Evolutionary conservation across 2,113 vertebrate genomes (phyloP).

Genomic region (Chaetodon trifascialis): DNA sequence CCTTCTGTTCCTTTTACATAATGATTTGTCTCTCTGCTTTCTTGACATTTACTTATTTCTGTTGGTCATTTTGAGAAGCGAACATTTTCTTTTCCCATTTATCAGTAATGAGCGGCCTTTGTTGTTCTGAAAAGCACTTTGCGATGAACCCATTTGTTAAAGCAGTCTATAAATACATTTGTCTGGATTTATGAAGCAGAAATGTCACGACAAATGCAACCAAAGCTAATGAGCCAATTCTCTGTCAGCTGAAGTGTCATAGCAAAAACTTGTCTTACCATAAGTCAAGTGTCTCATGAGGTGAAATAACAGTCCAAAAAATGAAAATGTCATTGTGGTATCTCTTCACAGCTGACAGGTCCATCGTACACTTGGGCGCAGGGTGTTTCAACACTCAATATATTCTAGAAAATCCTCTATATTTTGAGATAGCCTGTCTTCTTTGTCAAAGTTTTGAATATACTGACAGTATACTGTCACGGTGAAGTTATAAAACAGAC

Average conservation of each 20-base stretch:
- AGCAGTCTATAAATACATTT: constrained; percentile 58
- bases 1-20: neutral
- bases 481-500: constrained; percentile 19
- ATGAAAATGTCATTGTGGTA: constrained; percentile 70
- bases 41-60: neutral
- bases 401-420: constrained; percentile 37
- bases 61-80: neutral
- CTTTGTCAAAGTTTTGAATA: constrained; percentile 49
- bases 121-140: constrained; percentile 45
- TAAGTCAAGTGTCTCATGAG: constrained; percentile 66
- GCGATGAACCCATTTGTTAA: constrained; percentile 46
- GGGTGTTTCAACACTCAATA: constrained; percentile 46
- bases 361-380: constrained; percentile 47
- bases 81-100: neutral
- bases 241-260: constrained; percentile 61
- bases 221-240: constrained; percentile 70
- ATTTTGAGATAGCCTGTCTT: constrained; percentile 41
- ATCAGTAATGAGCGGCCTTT: constrained; percentile 19
- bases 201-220: constrained; percentile 56
- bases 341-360: constrained; percentile 68
- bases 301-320: constrained; percentile 62
- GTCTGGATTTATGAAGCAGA: constrained; percentile 56
- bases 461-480: constrained; percentile 54
- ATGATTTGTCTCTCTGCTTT: neutral
- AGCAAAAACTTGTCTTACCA: constrained; percentile 39